Percentiles rank a stretch among this genome's conserved stretches.
phyloP scores from a whole-genome alignment of 2,888 invertebrate genomes.

The Clunio marinus region DNA sequence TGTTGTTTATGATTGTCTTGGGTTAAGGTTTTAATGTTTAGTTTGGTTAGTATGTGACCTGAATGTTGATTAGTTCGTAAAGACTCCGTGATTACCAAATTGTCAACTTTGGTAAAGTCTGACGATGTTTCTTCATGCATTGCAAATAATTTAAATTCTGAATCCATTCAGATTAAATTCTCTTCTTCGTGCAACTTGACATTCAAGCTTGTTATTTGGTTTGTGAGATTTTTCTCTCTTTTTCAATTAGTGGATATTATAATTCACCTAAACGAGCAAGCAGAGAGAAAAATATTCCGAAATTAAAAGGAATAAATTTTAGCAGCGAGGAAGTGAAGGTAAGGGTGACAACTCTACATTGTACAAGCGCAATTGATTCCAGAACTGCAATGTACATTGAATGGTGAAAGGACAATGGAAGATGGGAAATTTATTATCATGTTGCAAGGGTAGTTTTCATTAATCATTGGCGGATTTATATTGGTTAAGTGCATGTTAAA shows the following conservation, averaged over 20 bases:
- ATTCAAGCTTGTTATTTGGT: not conserved
- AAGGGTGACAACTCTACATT: not conserved
- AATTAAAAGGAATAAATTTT: conserved; percentile 37
- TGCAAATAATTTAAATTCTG: conserved; percentile 26
- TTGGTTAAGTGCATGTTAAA: too few relatives aligned
- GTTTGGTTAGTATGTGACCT: conserved; percentile 15
- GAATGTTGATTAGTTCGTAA: conserved; percentile 19
- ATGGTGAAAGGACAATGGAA: not conserved
- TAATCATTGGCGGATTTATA: conserved; percentile 5
- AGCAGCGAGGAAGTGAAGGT: not conserved
- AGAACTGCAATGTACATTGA: conserved; percentile 3
- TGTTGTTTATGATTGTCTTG: conserved; percentile 23
- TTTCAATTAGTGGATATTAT: conserved; percentile 25
- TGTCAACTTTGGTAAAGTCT: not conserved
- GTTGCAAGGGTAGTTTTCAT: conserved; percentile 26
- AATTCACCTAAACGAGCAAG: conserved; percentile 21
- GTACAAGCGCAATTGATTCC: not conserved
- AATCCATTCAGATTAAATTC: conserved; percentile 23
- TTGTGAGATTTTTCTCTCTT: conserved; percentile 3
- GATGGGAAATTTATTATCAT: conserved; percentile 13
- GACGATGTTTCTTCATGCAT: conserved; percentile 8
- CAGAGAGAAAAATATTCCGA: not conserved
- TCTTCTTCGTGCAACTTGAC: not conserved
- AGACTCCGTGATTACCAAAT: not conserved
- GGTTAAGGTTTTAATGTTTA: conserved; percentile 5